Conservation (phyloP, 2,113 vertebrate species). For the Origma solitaria region DNA sequence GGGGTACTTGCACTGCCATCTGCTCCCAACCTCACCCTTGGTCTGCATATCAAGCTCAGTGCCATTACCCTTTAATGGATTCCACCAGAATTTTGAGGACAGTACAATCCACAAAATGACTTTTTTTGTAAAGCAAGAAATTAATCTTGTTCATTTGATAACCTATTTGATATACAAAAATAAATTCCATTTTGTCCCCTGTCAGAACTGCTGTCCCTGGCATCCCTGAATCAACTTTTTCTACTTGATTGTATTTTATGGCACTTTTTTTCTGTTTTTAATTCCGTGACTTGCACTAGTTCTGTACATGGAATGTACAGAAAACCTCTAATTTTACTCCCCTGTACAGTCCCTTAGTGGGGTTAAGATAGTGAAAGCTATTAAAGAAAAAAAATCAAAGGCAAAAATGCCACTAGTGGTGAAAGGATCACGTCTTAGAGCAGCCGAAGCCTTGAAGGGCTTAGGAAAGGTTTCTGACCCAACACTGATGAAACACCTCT, state of each 20-base stretch:
- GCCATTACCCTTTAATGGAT: background rate
- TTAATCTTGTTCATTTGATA: background rate
- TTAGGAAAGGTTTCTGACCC: background rate
- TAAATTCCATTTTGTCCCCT: background rate
- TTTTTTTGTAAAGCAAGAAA: background rate
- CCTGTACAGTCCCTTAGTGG: background rate
- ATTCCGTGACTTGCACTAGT: background rate
- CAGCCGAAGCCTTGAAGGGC: background rate
- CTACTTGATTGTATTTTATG: background rate
- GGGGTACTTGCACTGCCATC: background rate
- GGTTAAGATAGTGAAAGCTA: background rate
- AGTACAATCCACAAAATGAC: background rate
- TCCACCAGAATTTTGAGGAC: background rate
- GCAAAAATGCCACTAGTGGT: background rate
- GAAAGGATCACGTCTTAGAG: background rate
- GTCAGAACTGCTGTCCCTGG: background rate
- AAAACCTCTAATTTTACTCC: background rate
- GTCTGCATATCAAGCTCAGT: background rate
- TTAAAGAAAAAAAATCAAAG: background rate
- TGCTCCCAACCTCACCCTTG: background rate
- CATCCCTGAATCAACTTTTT: background rate
- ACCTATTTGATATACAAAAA: background rate
- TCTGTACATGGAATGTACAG: background rate
- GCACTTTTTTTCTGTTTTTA: background rate
- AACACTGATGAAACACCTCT: background rate